Conservation (phyloP, 2,113 vertebrate genomes). For the Nipponia nippon region DNA sequence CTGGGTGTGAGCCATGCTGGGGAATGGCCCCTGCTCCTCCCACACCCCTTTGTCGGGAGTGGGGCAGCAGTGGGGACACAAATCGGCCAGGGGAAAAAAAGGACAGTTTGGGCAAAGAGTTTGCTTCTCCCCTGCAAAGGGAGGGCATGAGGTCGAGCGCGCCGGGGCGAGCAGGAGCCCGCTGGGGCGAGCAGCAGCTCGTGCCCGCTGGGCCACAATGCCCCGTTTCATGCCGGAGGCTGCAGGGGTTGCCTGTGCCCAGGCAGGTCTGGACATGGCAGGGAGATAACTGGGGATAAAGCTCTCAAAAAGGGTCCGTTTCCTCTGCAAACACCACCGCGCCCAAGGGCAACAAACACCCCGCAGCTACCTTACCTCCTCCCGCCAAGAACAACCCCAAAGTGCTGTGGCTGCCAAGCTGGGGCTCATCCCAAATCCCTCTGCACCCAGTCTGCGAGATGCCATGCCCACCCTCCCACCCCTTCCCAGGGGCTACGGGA, state of each 20-base stretch:
- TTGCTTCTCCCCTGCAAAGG: not conserved
- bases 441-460: not conserved
- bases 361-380: not conserved
- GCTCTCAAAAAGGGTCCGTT: not conserved
- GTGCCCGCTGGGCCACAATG: rapidly evolving
- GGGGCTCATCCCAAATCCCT: not conserved
- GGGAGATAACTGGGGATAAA: not conserved
- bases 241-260: not conserved
- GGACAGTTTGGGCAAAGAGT: not conserved
- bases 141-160: not conserved
- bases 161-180: not conserved
- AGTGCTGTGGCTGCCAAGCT: rapidly evolving
- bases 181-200: not conserved
- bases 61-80: rapidly evolving
- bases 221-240: not conserved
- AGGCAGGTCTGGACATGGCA: not conserved
- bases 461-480: not conserved
- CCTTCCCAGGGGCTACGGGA: not conserved
- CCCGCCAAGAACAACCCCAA: rapidly evolving
- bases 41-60: rapidly evolving
- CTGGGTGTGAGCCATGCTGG: not conserved
- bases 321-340: rapidly evolving
- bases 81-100: rapidly evolving
- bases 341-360: not conserved
- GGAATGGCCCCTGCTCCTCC: not conserved